Percentiles rank a stretch among this genome's conserved stretches.
These are phyloP conservation scores for Vidua macroura DNA, from an alignment of 2,113 vertebrate species.

Conservation along the genomic window DNA sequence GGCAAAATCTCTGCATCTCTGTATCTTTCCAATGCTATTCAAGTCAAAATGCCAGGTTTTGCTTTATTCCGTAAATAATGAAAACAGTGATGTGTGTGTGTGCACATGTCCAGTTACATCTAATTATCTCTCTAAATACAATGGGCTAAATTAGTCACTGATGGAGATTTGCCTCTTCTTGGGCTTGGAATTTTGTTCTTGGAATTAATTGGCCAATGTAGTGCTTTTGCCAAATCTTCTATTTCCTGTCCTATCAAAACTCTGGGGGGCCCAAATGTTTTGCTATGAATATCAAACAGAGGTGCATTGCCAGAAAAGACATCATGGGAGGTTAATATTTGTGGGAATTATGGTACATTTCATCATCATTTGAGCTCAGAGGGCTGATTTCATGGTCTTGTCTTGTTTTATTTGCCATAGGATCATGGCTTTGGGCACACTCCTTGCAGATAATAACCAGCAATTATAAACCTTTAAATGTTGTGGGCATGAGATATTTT, in stretches of 20 bases:
- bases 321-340: neutral
- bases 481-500: neutral
- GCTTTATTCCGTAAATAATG: neutral
- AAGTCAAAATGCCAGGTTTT: neutral
- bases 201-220: neutral
- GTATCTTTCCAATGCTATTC: neutral
- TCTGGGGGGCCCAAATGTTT: neutral
- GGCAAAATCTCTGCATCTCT: neutral
- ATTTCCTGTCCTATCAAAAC: neutral
- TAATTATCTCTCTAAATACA: neutral
- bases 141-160: neutral
- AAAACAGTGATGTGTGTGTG: neutral
- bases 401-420: neutral
- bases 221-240: neutral
- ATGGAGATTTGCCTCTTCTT: neutral
- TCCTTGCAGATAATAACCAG: constrained; percentile 8
- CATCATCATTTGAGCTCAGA: neutral
- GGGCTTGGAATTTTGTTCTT: neutral
- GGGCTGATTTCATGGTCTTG: neutral
- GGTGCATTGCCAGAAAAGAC: neutral
- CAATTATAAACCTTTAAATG: constrained; percentile 43
- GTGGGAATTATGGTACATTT: neutral
- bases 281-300: neutral
- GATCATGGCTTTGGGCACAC: neutral
- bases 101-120: neutral